A percentile compares a stretch with the other conserved stretches of the same genome.
Evolutionary conservation across 2,888 invertebrate genomes (phyloP).

Genomic region (Andrena marginata): DNA sequence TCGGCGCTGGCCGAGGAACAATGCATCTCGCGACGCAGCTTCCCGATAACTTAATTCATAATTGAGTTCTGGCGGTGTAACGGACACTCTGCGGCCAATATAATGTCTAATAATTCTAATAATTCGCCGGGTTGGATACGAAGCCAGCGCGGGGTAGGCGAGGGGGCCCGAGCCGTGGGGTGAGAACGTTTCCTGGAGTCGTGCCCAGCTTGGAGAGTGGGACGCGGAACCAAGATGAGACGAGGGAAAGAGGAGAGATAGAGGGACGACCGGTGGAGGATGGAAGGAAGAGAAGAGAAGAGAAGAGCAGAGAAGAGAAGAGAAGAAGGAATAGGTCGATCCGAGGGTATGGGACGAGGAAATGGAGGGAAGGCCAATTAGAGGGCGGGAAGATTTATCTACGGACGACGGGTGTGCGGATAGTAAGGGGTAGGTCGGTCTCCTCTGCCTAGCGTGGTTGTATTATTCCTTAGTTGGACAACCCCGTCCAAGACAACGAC

Average conservation of each 20-base stretch:
- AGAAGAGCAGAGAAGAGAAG: slow-evolving; percentile 73
- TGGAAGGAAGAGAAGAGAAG: slow-evolving; percentile 59
- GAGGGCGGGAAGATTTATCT: slow-evolving; percentile 85
- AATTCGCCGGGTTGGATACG: slow-evolving; percentile 77
- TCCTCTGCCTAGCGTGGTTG: slow-evolving; percentile 78
- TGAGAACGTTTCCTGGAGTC: slow-evolving; percentile 80
- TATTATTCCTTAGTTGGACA: slow-evolving; percentile 83
- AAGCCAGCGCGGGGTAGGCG: slow-evolving; percentile 44
- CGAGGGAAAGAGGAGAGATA: slow-evolving; percentile 60
- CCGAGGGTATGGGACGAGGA: slow-evolving; percentile 79
- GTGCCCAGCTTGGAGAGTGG: slow-evolving; percentile 76
- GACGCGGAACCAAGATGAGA: slow-evolving; percentile 70
- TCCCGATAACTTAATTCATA: slow-evolving; percentile 79
- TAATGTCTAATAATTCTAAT: slow-evolving; percentile 84
- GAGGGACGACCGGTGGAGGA: slow-evolving; percentile 37
- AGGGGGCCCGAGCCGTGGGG: slow-evolving; percentile 49
- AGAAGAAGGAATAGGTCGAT: slow-evolving; percentile 77
- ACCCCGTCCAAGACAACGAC: slow-evolving; percentile 78
- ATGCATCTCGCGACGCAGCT: slow-evolving; percentile 58
- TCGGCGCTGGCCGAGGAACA: slow-evolving; percentile 9
- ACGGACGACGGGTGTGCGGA: slow-evolving; percentile 84
- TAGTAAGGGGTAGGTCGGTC: slow-evolving; percentile 79
- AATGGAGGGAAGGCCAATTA: slow-evolving; percentile 85
- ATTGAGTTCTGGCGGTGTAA: slow-evolving; percentile 80
- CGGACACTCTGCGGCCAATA: slow-evolving; percentile 83